Evolutionary conservation across 2,113 vertebrate species (phyloP).

Genomic region (Notechis scutatus): DNA sequence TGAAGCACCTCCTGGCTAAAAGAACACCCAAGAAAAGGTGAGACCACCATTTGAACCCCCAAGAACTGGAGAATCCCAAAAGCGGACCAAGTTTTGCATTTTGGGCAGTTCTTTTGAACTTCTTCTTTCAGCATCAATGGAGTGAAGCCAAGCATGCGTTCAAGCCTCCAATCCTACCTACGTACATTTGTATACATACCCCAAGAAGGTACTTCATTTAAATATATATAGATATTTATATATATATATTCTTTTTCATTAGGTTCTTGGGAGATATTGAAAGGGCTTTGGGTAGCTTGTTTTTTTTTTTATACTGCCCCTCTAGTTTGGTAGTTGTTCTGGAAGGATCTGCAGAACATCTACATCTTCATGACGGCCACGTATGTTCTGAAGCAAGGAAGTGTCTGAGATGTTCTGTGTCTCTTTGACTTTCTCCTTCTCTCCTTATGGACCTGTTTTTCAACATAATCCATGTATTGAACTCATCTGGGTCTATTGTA

Average conservation of each 20-base stretch:
- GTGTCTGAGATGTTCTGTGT: neutral
- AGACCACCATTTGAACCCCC: neutral
- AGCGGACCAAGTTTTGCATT: neutral
- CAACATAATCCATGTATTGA: neutral
- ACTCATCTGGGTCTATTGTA: neutral
- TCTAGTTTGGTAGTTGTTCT: neutral
- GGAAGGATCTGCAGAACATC: neutral
- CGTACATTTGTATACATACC: slow-evolving; percentile 76
- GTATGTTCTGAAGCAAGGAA: neutral
- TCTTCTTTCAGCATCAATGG: slow-evolving; percentile 48
- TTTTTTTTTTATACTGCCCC: neutral
- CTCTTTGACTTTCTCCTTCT: neutral
- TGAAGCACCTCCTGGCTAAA: slow-evolving; percentile 79
- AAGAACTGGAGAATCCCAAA: neutral
- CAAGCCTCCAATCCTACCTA: slow-evolving; percentile 57
- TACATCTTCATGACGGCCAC: neutral
- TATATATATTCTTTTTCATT: neutral
- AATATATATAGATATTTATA: neutral
- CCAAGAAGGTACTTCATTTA: slow-evolving; percentile 70
- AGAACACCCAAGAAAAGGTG: slow-evolving; percentile 63
- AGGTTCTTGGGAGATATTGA: neutral
- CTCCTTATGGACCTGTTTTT: neutral
- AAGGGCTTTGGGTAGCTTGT: rapidly evolving
- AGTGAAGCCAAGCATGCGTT: slow-evolving; percentile 62
- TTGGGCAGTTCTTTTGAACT: neutral